Evolutionary conservation across 2,888 invertebrate genomes (phyloP).

Genomic region (Epiblema foenella): DNA sequence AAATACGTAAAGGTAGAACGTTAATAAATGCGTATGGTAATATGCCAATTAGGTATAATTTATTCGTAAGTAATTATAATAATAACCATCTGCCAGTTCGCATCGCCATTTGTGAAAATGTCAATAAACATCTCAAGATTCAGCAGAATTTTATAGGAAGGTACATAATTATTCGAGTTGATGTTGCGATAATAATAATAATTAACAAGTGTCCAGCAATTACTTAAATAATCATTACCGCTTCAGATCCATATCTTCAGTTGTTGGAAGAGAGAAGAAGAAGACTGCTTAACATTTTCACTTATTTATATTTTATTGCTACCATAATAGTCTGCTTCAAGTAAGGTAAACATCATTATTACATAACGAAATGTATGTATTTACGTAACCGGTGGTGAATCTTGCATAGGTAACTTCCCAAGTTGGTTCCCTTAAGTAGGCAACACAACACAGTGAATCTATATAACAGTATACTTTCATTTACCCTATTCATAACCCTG

Average conservation of each 20-base stretch:
- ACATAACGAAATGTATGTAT: slow-evolving; percentile 1
- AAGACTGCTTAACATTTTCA: slow-evolving; percentile 32
- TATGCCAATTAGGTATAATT: background rate
- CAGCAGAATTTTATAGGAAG: background rate
- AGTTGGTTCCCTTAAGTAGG: background rate
- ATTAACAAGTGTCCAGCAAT: slow-evolving; percentile 26
- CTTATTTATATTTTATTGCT: slow-evolving; percentile 31
- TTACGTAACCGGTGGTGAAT: slow-evolving; percentile 31
- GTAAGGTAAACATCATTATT: slow-evolving; percentile 12
- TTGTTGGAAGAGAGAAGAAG: slow-evolving; percentile 32
- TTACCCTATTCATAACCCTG: too few species aligned
- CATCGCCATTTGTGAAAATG: background rate
- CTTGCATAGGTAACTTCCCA: background rate
- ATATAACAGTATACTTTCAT: background rate
- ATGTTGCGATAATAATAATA: slow-evolving; percentile 3
- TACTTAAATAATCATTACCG: slow-evolving; percentile 14
- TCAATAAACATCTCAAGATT: background rate
- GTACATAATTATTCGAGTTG: too few species aligned
- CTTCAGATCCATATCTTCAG: slow-evolving; percentile 17
- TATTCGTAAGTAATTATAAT: background rate
- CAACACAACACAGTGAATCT: background rate
- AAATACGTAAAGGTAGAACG: background rate
- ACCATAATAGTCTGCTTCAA: slow-evolving; percentile 26
- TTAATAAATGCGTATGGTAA: background rate
- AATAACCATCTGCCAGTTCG: background rate